Evolutionary conservation across 1,140 invertebrate species (phyloP).

Genomic region (Drosophila orena): DNA sequence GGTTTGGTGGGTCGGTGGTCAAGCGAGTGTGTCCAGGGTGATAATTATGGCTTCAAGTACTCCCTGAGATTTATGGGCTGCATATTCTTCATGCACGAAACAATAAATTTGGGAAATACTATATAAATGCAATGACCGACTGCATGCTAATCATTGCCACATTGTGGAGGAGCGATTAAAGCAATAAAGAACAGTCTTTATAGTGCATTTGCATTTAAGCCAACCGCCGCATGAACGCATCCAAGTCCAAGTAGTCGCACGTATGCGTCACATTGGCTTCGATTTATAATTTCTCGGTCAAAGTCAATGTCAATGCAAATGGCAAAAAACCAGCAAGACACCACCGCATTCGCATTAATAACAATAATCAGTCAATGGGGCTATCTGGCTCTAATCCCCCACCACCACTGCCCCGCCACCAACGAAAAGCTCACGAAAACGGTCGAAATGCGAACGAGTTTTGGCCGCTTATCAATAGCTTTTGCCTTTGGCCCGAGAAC

Average conservation of each 20-base stretch:
- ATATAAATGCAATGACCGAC: conserved; percentile 3
- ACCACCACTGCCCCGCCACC: conserved; percentile 13
- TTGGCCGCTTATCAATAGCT: conserved; percentile 62
- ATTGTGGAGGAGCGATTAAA: neutral
- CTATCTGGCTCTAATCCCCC: conserved; percentile 29
- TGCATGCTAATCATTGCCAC: conserved; percentile 18
- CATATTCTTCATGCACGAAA: conserved; percentile 1
- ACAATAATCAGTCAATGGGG: conserved; percentile 53
- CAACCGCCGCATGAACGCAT: conserved; percentile 10
- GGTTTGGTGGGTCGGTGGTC: neutral
- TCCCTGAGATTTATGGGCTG: neutral
- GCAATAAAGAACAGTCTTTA: conserved; percentile 8
- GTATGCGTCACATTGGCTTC: conserved; percentile 72
- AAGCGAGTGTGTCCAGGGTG: conserved; percentile 24
- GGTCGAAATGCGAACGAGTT: conserved; percentile 64
- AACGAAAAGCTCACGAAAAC: conserved; percentile 37
- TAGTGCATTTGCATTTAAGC: conserved; percentile 14
- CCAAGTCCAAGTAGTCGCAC: conserved; percentile 11
- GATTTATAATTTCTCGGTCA: conserved; percentile 81
- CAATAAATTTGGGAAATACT: conserved; percentile 1
- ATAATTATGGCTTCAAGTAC: conserved; percentile 31
- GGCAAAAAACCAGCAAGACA: conserved; percentile 50
- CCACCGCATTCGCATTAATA: conserved; percentile 60
- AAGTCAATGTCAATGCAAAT: conserved; percentile 84
- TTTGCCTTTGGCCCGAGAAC: conserved; percentile 57